These are phyloP conservation scores for Heterohyrax brucei DNA, from an alignment of 2,797 vertebrate genomes.

Conservation along the genomic window DNA sequence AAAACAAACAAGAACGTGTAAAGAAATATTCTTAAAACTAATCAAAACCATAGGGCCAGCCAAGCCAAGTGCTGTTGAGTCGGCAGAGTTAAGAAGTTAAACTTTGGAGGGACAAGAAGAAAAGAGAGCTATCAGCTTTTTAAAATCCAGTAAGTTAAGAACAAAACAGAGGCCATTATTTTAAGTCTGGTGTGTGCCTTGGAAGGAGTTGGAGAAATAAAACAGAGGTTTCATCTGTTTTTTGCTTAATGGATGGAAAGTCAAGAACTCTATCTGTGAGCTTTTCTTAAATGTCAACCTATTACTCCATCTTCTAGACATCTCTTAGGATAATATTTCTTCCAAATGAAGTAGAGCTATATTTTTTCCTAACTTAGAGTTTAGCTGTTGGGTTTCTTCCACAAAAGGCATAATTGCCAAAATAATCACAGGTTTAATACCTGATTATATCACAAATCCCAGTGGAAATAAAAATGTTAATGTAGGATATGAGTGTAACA, in stretches of 20 bases:
- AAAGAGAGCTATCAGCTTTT: background rate
- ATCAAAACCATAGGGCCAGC: background rate
- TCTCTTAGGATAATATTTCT: slow-evolving; percentile 65
- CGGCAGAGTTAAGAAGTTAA: background rate
- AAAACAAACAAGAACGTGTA: slow-evolving; percentile 12
- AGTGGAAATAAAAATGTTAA: slow-evolving; percentile 68
- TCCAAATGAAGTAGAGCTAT: slow-evolving; percentile 64
- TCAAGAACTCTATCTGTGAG: background rate
- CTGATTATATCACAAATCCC: slow-evolving; percentile 53
- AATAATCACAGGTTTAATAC: slow-evolving; percentile 74
- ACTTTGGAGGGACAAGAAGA: background rate
- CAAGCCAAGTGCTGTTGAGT: too few species aligned
- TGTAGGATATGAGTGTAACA: background rate
- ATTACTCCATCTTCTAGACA: slow-evolving; percentile 29
- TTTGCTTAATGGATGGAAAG: slow-evolving; percentile 29
- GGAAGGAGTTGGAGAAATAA: background rate
- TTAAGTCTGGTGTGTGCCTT: background rate
- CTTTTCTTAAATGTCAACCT: slow-evolving; percentile 17
- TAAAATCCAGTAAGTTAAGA: background rate
- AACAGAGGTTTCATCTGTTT: background rate
- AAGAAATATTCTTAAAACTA: background rate
- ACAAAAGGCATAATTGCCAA: slow-evolving; percentile 65
- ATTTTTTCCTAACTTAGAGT: slow-evolving; percentile 54
- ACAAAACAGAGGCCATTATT: background rate
- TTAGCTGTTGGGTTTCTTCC: slow-evolving; percentile 63